phyloP scores from a whole-genome alignment of 2,797 vertebrate species.

The Danio albolineatus region DNA sequence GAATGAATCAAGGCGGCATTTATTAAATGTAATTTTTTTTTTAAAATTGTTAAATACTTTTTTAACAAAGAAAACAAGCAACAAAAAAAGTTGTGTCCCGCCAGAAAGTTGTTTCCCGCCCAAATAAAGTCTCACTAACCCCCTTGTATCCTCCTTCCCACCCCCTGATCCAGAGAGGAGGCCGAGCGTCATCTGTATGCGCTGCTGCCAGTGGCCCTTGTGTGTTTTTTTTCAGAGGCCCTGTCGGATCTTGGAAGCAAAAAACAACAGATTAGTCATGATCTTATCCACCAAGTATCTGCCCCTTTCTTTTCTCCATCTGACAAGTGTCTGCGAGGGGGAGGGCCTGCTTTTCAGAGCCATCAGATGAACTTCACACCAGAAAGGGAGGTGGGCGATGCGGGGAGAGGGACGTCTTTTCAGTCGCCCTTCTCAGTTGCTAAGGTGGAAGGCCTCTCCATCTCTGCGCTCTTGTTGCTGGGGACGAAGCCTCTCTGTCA shows the following conservation, averaged over 20 bases:
- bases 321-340: conserved; percentile 80
- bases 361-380: conserved; percentile 80
- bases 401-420: conserved; percentile 67
- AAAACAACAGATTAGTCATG: conserved; percentile 85
- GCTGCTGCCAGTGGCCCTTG: conserved; percentile 59
- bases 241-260: conserved; percentile 73
- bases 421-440: conserved; percentile 66
- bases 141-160: conserved; percentile 17
- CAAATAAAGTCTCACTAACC: conserved; percentile 38
- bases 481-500: conserved; percentile 62
- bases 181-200: conserved; percentile 62
- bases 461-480: conserved; percentile 64
- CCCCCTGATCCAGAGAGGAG: conserved; percentile 21
- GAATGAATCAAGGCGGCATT: too few species aligned
- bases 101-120: conserved; percentile 20
- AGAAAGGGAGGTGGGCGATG: conserved; percentile 64
- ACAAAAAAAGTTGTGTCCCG: background rate
- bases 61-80: background rate
- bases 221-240: conserved; percentile 80
- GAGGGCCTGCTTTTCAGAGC: conserved; percentile 77
- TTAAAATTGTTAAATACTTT: too few species aligned
- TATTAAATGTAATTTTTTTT: too few species aligned
- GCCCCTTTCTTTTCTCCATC: conserved; percentile 77
- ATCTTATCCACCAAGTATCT: conserved; percentile 84
- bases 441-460: conserved; percentile 63